Evolutionary conservation across 2,888 invertebrate genomes (phyloP).

Genomic region (Uropetala carovei): DNA sequence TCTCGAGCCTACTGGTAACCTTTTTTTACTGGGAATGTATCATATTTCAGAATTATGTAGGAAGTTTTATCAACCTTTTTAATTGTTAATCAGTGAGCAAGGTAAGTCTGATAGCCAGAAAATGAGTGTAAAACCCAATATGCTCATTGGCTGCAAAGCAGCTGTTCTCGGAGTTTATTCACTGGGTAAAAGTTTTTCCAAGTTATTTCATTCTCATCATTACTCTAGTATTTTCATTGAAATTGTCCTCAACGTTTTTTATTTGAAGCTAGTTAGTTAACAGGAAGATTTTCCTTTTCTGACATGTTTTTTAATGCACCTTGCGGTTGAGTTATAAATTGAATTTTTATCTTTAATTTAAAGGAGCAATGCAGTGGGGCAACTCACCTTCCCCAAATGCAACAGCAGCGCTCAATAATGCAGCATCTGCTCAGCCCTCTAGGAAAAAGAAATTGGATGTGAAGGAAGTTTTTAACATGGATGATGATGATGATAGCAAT

Average conservation of each 20-base stretch:
- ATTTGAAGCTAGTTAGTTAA: not conserved
- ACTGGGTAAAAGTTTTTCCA: too few species aligned
- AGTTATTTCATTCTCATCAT: too few species aligned
- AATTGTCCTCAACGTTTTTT: not conserved
- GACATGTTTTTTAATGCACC: not conserved
- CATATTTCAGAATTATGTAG: not conserved
- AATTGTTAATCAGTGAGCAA: too few species aligned
- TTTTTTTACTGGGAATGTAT: not conserved
- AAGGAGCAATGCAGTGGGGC: slow-evolving; percentile 49
- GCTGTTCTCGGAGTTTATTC: too few species aligned
- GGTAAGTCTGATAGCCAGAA: too few species aligned
- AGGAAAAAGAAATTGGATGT: slow-evolving; percentile 86
- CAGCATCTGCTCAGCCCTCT: slow-evolving; percentile 32
- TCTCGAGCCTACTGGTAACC: slow-evolving; percentile 36
- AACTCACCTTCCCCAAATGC: slow-evolving; percentile 52
- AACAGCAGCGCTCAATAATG: slow-evolving; percentile 18
- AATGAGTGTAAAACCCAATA: too few species aligned
- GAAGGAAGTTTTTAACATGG: slow-evolving; percentile 91
- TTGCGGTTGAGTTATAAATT: not conserved
- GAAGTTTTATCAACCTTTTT: not conserved
- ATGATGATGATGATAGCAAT: slow-evolving; percentile 83
- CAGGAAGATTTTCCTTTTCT: not conserved
- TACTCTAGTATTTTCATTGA: not conserved
- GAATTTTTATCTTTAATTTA: not conserved
- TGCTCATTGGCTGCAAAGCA: too few species aligned